These are phyloP conservation scores for Ailuropoda melanoleuca DNA, from an alignment of 2,113 vertebrate species.

Conservation along the genomic window DNA sequence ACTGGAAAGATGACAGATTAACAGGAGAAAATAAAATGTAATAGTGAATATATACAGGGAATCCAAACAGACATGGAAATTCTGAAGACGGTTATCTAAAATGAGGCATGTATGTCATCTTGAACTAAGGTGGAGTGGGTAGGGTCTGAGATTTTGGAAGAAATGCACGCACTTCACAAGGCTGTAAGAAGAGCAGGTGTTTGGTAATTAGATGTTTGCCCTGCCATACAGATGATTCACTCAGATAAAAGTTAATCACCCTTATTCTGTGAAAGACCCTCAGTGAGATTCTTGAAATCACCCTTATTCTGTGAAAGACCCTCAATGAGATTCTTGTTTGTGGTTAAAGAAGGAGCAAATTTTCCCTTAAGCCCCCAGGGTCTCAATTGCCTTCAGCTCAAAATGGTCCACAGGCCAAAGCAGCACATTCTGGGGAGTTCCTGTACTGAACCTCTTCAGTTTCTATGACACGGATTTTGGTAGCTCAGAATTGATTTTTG, in stretches of 20 bases:
- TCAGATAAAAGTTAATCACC: background rate
- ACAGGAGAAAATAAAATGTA: background rate
- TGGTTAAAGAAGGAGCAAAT: background rate
- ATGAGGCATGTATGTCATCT: background rate
- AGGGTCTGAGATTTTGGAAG: background rate
- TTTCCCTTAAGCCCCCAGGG: background rate
- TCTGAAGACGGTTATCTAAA: background rate
- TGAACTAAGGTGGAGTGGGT: background rate
- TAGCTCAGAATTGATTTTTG: background rate
- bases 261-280: background rate
- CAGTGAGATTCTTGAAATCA: too few species aligned
- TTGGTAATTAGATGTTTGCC: background rate
- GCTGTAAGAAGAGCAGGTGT: background rate
- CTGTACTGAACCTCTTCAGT: background rate
- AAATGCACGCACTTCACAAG: background rate
- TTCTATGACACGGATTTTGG: background rate
- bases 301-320: background rate
- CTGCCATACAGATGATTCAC: background rate
- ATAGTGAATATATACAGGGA: background rate
- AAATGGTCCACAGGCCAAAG: background rate
- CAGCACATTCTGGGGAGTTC: background rate
- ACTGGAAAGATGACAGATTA: background rate
- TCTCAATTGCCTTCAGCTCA: background rate
- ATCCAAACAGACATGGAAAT: background rate
- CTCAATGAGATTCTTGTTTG: background rate